Percentiles rank a stretch among this genome's conserved stretches.
phyloP scores from a whole-genome alignment of 2,888 invertebrate genomes.

The Petrolisthes manimaculis region DNA sequence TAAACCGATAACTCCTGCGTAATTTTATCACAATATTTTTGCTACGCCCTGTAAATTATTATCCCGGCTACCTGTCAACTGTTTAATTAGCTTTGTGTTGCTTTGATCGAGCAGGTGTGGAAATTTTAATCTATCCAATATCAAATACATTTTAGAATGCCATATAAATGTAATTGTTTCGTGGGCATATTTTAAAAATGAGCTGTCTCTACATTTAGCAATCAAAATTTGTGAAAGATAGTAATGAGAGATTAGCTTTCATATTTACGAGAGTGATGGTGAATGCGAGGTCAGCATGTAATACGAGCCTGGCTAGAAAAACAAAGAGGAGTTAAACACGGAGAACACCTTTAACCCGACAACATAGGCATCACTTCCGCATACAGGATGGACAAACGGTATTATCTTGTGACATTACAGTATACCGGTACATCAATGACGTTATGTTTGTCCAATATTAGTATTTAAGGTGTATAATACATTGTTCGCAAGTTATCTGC shows the following conservation, averaged over 20 bases:
- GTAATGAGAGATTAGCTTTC: constrained; percentile 31
- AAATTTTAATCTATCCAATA: constrained; percentile 60
- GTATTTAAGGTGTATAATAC: no score
- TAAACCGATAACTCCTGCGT: constrained; percentile 29
- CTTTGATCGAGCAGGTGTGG: constrained; percentile 57
- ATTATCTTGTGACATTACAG: no score
- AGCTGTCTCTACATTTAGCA: constrained; percentile 42
- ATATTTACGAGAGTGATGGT: background rate
- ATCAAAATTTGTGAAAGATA: constrained; percentile 35
- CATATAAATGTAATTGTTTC: constrained; percentile 58
- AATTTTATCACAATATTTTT: constrained; percentile 39
- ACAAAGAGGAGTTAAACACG: no score
- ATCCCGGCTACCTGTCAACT: constrained; percentile 54
- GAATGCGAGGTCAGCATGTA: no score
- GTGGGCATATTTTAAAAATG: constrained; percentile 32
- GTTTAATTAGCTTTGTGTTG: constrained; percentile 56
- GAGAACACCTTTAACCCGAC: no score
- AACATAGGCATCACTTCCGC: no score
- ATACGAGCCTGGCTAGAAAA: no score
- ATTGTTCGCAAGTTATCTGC: no score
- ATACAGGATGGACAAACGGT: no score
- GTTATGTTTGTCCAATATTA: no score
- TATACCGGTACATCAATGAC: no score
- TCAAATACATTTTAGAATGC: constrained; percentile 56
- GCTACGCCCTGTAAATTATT: constrained; percentile 48